Conservation (phyloP, 2,888 invertebrate genomes). For the Drosophila algonquin region DNA sequence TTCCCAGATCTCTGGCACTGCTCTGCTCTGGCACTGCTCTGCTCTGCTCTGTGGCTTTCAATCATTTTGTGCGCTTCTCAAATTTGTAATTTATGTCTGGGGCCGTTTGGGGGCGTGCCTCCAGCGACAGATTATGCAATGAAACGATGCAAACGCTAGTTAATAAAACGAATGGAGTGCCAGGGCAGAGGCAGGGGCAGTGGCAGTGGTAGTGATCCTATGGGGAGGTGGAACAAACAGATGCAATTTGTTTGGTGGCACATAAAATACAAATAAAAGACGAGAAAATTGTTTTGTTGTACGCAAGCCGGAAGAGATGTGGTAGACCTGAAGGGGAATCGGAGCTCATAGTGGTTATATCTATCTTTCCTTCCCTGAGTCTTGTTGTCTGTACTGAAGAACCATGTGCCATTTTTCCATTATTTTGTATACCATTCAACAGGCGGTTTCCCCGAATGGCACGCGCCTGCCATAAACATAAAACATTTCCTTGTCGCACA, state of each 20-base stretch:
- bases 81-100: slow-evolving; percentile 47
- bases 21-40: slow-evolving; percentile 21
- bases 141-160: slow-evolving; percentile 64
- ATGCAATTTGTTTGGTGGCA: slow-evolving; percentile 59
- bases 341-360: neutral
- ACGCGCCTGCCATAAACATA: neutral
- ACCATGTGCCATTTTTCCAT: neutral
- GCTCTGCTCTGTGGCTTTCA: slow-evolving; percentile 51
- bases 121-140: slow-evolving; percentile 77
- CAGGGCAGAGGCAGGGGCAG: slow-evolving; percentile 5
- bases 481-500: neutral
- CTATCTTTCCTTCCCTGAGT: neutral
- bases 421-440: neutral
- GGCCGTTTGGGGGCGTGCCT: slow-evolving; percentile 26
- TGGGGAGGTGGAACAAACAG: slow-evolving; percentile 2
- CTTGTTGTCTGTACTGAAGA: neutral
- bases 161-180: slow-evolving; percentile 67
- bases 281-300: slow-evolving; percentile 21
- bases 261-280: slow-evolving; percentile 40
- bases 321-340: neutral
- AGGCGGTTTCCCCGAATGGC: neutral
- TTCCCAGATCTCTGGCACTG: slow-evolving; percentile 15
- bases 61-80: slow-evolving; percentile 71
- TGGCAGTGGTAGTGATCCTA: neutral
- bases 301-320: neutral